Evolutionary conservation across 2,113 vertebrate genomes (phyloP), one percentile per base, ranked within the genome.

Genomic region (Canis aureus): DNA sequence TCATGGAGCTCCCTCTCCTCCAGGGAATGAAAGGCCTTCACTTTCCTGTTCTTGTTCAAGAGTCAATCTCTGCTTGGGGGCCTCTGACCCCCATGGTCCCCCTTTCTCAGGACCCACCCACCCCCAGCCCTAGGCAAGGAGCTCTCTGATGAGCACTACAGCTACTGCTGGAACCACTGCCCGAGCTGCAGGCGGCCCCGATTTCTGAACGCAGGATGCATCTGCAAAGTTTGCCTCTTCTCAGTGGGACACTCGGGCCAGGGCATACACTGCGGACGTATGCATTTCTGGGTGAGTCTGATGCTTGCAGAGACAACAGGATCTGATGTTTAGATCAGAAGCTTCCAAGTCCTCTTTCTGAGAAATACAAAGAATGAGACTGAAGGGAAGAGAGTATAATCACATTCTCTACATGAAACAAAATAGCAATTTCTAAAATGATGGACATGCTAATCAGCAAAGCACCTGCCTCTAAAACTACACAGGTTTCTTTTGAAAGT

Each of bases 391-490:
- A 76, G n/a, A 94, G n/a, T 62, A 83, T 84, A 79, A 59, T 64
- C 49, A 71, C 71, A 84, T 49, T 71, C 76, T 62, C 6, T 20
- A 38, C 9, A 2, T 43, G 7, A 92, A 96, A 93, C 76, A 67
- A 92, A 84, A 79, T 4, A 64, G 60, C 35, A 73, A 17, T 76
- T 91, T 88, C 88, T 78, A 91, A 88, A 97, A 89, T 49, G 69
- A 59, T 38, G 35, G 4, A 62, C 60, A 57, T 73, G 38, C 51
- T 64, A n/a, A 81, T 76, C 80, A 13, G 22, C 91, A 20, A 69
- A 69, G 6, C 29, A 71, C 32, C 20, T 82, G 11, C 8, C 13
- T 35, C 73, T 85, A 66, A 89, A 95, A 91, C 51, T 55, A 62
- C 22, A 11, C 4, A 23, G 11, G 5, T 74, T 71, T 73, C 83